phyloP scores from a whole-genome alignment of 2,797 vertebrate species.

The Eutrigla gurnardus region DNA sequence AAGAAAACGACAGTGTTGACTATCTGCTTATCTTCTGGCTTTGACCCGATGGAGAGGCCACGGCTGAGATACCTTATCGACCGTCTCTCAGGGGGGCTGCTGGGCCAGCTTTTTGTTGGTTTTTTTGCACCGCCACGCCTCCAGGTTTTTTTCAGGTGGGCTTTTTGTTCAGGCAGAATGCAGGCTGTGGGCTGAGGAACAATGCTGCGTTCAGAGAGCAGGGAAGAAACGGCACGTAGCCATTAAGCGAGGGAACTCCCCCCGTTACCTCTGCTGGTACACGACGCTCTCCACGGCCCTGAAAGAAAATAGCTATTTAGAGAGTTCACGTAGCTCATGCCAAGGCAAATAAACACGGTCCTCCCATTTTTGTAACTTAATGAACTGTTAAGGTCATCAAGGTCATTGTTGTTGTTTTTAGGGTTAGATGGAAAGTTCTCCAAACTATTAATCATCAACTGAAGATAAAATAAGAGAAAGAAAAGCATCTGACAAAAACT shows the following conservation, averaged over 20 bases:
- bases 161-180: slow-evolving; percentile 78
- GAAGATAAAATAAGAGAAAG: background rate
- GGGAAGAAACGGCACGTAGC: slow-evolving; percentile 84
- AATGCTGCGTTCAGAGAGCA: slow-evolving; percentile 74
- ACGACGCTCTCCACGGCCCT: slow-evolving; percentile 8
- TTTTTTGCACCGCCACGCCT: slow-evolving; percentile 57
- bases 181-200: slow-evolving; percentile 81
- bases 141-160: slow-evolving; percentile 68
- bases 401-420: background rate
- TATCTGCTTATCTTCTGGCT: slow-evolving; percentile 76
- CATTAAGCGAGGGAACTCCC: slow-evolving; percentile 63
- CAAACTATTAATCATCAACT: slow-evolving; percentile 6
- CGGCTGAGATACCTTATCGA: slow-evolving; percentile 79
- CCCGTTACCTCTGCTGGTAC: slow-evolving; percentile 24
- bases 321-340: slow-evolving; percentile 11
- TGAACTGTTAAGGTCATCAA: background rate
- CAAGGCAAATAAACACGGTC: slow-evolving; percentile 41
- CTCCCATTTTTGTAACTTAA: slow-evolving; percentile 14
- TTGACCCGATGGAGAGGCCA: slow-evolving; percentile 77
- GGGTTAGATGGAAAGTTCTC: slow-evolving; percentile 1
- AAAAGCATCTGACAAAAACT: background rate
- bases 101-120: slow-evolving; percentile 44
- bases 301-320: slow-evolving; percentile 4
- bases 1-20: slow-evolving; percentile 62
- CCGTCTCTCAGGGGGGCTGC: slow-evolving; percentile 30